phyloP scores from a whole-genome alignment of 2,888 invertebrate species.

The Cantharis lateralis region DNA sequence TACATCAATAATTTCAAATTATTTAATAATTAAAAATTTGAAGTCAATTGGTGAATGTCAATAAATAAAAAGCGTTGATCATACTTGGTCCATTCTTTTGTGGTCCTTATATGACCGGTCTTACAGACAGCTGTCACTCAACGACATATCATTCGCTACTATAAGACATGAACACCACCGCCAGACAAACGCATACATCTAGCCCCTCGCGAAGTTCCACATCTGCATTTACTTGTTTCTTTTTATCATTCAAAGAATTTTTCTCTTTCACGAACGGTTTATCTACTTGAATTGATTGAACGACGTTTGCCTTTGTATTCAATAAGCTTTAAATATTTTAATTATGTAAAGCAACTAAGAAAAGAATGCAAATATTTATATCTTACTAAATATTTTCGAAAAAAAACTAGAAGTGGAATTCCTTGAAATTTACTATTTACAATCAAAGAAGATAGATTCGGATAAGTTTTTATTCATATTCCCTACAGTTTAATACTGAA shows the following conservation, averaged over 20 bases:
- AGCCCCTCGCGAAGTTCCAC: slow-evolving; percentile 16
- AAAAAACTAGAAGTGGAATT: background rate
- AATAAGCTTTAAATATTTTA: slow-evolving; percentile 3
- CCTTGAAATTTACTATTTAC: background rate
- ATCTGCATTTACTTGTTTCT: slow-evolving; percentile 28
- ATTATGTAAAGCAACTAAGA: background rate
- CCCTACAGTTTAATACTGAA: background rate
- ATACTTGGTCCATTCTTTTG: slow-evolving; percentile 48
- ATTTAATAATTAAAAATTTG: background rate
- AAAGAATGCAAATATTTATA: background rate
- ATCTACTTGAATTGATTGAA: slow-evolving; percentile 3
- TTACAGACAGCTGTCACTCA: slow-evolving; percentile 54
- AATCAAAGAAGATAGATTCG: background rate
- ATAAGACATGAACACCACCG: slow-evolving; percentile 31
- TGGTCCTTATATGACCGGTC: slow-evolving; percentile 51
- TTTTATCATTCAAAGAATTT: slow-evolving; percentile 20
- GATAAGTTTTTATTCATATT: background rate
- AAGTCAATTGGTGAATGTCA: slow-evolving; percentile 26
- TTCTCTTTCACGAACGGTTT: background rate
- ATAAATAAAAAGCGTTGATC: slow-evolving; percentile 38
- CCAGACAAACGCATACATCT: slow-evolving; percentile 31
- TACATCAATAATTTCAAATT: background rate
- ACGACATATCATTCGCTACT: slow-evolving; percentile 53
- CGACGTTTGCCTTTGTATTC: background rate
- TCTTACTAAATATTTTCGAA: background rate